Evolutionary conservation across 2,888 invertebrate species (phyloP).

Genomic region (Noctua fimbriata): DNA sequence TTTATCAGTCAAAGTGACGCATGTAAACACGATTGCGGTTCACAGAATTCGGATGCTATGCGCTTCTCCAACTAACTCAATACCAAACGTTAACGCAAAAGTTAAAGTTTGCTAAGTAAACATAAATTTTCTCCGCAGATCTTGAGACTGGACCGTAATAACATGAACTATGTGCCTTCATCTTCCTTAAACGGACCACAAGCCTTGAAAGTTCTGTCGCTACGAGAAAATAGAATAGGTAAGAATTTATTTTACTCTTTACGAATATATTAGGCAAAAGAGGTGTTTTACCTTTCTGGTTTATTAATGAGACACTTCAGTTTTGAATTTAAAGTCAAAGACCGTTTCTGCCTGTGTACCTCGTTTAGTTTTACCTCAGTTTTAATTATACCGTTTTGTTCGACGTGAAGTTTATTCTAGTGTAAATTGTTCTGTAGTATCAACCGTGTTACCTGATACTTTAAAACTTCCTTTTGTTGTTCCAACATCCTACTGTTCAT

Average conservation of each 20-base stretch:
- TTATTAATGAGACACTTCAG: constrained; percentile 27
- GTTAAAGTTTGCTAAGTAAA: constrained; percentile 43
- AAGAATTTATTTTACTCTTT: constrained; percentile 69
- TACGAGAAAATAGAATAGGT: constrained; percentile 96
- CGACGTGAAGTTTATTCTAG: constrained; percentile 3
- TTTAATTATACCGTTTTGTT: constrained; percentile 24
- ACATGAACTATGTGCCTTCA: constrained; percentile 93
- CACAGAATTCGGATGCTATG: background rate
- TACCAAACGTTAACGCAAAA: constrained; percentile 44
- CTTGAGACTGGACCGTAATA: constrained; percentile 95
- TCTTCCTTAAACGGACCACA: constrained; percentile 95
- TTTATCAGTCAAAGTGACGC: background rate
- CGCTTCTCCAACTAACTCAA: constrained; percentile 38
- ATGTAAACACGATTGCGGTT: background rate
- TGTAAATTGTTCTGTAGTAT: constrained; percentile 6
- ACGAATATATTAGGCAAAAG: constrained; percentile 34
- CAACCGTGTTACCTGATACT: background rate
- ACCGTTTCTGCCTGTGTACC: background rate
- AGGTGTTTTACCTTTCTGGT: constrained; percentile 22
- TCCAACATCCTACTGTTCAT: background rate
- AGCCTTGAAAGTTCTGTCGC: constrained; percentile 93
- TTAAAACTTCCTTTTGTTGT: background rate
- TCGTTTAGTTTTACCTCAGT: constrained; percentile 16
- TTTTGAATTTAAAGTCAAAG: constrained; percentile 17
- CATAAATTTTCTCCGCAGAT: constrained; percentile 89